Percentiles rank a stretch among this genome's conserved stretches.
Conservation (phyloP, 2,888 invertebrate species). For the Rhogogaster chlorosoma region DNA sequence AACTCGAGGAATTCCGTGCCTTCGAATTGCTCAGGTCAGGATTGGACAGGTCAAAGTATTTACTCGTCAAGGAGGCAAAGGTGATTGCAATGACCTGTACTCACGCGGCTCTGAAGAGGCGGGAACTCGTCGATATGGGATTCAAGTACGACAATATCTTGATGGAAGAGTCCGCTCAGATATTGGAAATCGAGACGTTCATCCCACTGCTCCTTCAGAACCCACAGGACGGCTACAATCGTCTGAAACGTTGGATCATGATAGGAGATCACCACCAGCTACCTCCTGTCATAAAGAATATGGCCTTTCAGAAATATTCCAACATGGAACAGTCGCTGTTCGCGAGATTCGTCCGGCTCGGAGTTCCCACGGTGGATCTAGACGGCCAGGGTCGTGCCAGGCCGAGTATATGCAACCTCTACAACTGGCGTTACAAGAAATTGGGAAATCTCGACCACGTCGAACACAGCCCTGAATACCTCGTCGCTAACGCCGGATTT, state of each 20-base stretch:
- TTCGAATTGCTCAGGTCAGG: constrained; percentile 98
- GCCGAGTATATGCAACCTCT: constrained; percentile 94
- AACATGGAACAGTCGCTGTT: constrained; percentile 99
- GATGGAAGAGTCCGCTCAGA: constrained; percentile 99
- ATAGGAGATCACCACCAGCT: constrained; percentile 99
- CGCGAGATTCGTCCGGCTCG: constrained; percentile 96
- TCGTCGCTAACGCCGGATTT: constrained; percentile 95
- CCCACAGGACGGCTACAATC: constrained; percentile 96
- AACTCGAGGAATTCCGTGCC: constrained; percentile 98
- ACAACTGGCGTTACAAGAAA: constrained; percentile 98
- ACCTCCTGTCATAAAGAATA: constrained; percentile 99
- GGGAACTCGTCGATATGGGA: constrained; percentile 96
- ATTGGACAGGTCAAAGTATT: constrained; percentile 96
- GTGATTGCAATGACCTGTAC: constrained; percentile 99
- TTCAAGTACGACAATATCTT: constrained; percentile 99
- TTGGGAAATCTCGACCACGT: constrained; percentile 97
- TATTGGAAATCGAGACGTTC: constrained; percentile 99
- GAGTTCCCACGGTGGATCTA: constrained; percentile 97
- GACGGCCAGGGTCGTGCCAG: constrained; percentile 98
- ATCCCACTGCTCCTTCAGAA: constrained; percentile 99
- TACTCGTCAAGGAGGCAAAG: constrained; percentile 98
- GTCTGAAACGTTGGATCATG: constrained; percentile 99
- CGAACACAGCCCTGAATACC: constrained; percentile 90
- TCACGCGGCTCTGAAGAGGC: constrained; percentile 97
- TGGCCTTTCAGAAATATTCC: constrained; percentile 99